Conservation (phyloP, 1,140 invertebrate species). For the Drosophila micromelanica region DNA sequence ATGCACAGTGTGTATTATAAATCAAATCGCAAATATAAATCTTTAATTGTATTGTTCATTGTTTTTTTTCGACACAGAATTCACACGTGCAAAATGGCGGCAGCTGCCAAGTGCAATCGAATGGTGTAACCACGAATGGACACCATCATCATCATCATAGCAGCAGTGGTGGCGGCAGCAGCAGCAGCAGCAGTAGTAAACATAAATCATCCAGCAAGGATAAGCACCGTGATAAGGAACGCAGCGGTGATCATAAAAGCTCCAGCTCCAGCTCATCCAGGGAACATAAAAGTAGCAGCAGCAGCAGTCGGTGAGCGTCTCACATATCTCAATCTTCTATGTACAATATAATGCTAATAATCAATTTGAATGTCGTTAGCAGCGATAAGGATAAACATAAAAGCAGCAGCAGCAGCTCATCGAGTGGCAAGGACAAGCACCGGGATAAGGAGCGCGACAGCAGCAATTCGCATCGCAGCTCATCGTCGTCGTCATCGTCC, state of each 20-base stretch:
- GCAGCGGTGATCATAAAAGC: constrained; percentile 83
- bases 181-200: constrained; percentile 86
- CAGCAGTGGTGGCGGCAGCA: constrained; percentile 84
- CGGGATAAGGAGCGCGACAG: constrained; percentile 77
- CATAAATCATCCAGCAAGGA: constrained; percentile 88
- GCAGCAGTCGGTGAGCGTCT: constrained; percentile 81
- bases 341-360: not conserved
- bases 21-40: not conserved
- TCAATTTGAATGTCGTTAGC: not conserved
- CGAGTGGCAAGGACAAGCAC: constrained; percentile 75
- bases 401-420: constrained; percentile 64
- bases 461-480: constrained; percentile 84
- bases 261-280: constrained; percentile 74
- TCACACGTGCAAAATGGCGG: constrained; percentile 81
- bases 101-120: constrained; percentile 71
- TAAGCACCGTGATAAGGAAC: constrained; percentile 85
- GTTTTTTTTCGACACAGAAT: constrained; percentile 51
- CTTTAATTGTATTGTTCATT: not conserved
- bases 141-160: constrained; percentile 86
- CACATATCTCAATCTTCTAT: not conserved
- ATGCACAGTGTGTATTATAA: no score
- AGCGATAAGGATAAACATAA: constrained; percentile 85
- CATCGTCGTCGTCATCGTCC: constrained; percentile 62
- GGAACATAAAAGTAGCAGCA: constrained; percentile 83
- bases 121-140: constrained; percentile 85